Evolutionary conservation across 2,797 vertebrate species (phyloP), one percentile per base, ranked within the genome.

Genomic region (Smutsia temminckii): DNA sequence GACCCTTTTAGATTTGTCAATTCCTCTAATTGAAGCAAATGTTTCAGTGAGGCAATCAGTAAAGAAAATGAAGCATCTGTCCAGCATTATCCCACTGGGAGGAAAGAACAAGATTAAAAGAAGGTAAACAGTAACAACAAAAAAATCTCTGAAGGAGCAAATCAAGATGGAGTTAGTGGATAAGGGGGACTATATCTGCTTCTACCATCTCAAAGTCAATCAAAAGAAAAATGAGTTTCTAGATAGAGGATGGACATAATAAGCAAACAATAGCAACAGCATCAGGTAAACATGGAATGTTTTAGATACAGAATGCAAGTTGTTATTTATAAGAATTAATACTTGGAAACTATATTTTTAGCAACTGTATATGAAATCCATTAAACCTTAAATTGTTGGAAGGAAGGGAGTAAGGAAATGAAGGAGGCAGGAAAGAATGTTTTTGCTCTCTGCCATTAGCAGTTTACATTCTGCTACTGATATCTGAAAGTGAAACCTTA

Each of bases 21-120:
- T 85, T 85, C 51, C 57, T 91, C 72, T 96, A 96, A 96, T 92
- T 95, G 92, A 95, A 53, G 92, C 55, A 94, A 90, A 88, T 68
- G 49, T 77, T 87, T 88, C 59, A 51, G 49, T 25, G 68, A 90
- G 49, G 61, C 63, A 85, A 91, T 94, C 88, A 71, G 51, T 64
- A 40, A 64, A 94, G 57, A 81, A 80, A 68, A 63, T 2, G 14
- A 80, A 86, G 74, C 34, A 63, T 68, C 51, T 57, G 78, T 85
- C 51, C 32, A 80, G 59, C 20, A 51, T 14, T 40, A 80, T 37
- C 78, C 89, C 66, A 51, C 2, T n/a, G 89, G 68, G 89, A 94
- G 68, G 20, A 77, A 53, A 59, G 32, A 40, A 37, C 5, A 13
- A 84, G 34, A 51, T 20, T 7, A 21, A 68, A 55, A 75, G 40